Percentiles rank a stretch among this genome's conserved stretches.
Conservation (phyloP, 2,113 vertebrate genomes). For the Dromiciops gliroides region DNA sequence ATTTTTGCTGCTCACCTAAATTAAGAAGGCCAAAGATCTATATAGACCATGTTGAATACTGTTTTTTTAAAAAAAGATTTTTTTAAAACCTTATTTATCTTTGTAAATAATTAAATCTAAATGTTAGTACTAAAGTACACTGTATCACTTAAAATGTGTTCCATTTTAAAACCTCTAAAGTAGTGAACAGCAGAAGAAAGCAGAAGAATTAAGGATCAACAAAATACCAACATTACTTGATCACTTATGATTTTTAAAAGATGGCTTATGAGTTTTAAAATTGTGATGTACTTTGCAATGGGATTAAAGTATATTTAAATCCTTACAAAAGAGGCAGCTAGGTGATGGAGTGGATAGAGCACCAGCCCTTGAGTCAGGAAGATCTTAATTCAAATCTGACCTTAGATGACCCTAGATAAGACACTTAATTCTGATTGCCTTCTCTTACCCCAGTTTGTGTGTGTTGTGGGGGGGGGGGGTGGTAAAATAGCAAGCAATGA, state of each 20-base stretch:
- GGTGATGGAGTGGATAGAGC: too few species aligned
- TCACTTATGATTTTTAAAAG: constrained; percentile 28
- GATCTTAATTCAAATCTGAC: too few species aligned
- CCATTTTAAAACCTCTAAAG: constrained; percentile 5
- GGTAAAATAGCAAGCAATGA: background rate
- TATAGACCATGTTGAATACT: constrained; percentile 1
- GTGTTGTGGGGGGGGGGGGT: too few species aligned
- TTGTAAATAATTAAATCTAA: constrained; percentile 19
- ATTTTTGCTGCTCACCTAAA: constrained; percentile 21
- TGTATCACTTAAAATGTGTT: constrained; percentile 49
- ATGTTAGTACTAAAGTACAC: background rate
- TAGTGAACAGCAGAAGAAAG: constrained; percentile 39
- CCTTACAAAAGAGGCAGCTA: background rate
- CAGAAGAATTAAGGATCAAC: constrained; percentile 28
- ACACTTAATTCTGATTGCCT: too few species aligned
- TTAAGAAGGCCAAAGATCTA: background rate
- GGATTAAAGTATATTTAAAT: background rate
- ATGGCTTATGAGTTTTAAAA: constrained; percentile 13
- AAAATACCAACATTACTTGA: constrained; percentile 32
- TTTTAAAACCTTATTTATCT: constrained; percentile 31
- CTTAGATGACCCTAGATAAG: too few species aligned
- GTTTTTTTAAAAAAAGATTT: constrained; percentile 38
- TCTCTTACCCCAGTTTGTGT: too few species aligned
- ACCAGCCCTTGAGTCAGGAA: too few species aligned
- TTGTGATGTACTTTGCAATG: background rate